Evolutionary conservation across 2,797 vertebrate species (phyloP).

Genomic region (Carapus acus): DNA sequence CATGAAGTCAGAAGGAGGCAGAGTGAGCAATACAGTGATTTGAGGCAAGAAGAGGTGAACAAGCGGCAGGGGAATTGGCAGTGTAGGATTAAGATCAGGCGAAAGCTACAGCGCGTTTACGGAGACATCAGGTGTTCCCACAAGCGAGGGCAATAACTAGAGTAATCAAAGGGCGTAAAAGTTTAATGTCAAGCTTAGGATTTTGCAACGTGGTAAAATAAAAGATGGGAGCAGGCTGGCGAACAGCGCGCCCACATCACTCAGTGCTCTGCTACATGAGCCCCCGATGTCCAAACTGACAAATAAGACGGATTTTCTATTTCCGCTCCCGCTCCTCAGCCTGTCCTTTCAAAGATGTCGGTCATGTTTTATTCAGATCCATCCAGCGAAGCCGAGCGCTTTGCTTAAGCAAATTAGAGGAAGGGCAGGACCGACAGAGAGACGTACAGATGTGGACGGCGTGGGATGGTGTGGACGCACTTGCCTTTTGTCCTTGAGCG

Average conservation of each 20-base stretch:
- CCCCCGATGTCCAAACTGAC: slow-evolving; percentile 3
- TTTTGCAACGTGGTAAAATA: background rate
- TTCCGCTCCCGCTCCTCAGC: slow-evolving; percentile 40
- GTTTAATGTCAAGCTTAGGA: slow-evolving; percentile 43
- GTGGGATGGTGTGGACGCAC: slow-evolving; percentile 34
- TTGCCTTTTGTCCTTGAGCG: slow-evolving; percentile 58
- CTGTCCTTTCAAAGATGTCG: slow-evolving; percentile 40
- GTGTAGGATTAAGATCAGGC: slow-evolving; percentile 50
- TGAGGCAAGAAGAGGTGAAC: slow-evolving; percentile 38
- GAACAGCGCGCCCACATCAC: too few relatives aligned
- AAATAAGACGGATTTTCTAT: slow-evolving; percentile 48
- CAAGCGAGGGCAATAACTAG: slow-evolving; percentile 33
- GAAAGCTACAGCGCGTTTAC: slow-evolving; percentile 50
- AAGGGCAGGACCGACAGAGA: slow-evolving; percentile 12
- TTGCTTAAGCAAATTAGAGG: slow-evolving; percentile 30
- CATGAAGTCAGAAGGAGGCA: slow-evolving; percentile 19
- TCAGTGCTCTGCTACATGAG: slow-evolving; percentile 2
- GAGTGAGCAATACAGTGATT: slow-evolving; percentile 4
- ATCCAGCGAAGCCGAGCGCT: slow-evolving; percentile 51
- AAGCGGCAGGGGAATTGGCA: slow-evolving; percentile 47
- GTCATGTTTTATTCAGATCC: slow-evolving; percentile 63
- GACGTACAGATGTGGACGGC: slow-evolving; percentile 18
- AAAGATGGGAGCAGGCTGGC: too few relatives aligned
- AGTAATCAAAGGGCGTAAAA: slow-evolving; percentile 43
- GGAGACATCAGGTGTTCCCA: slow-evolving; percentile 35